Conservation (phyloP, 2,797 vertebrate species). For the Echeneis naucrates region DNA sequence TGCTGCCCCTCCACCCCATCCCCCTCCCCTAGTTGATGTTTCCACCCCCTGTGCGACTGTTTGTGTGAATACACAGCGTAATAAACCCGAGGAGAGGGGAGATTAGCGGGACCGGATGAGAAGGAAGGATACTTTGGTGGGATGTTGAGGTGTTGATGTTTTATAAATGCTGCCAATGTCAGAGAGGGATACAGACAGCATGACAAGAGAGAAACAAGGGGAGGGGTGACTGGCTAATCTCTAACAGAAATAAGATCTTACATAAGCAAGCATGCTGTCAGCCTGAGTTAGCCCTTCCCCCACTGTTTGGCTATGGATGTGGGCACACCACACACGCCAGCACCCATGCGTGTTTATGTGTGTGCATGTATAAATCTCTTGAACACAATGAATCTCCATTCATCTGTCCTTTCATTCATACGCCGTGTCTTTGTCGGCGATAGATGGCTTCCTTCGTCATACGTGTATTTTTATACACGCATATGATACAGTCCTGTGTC, state of each 20-base stretch:
- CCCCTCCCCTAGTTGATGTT: constrained; percentile 31
- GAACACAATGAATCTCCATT: constrained; percentile 48
- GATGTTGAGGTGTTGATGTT: constrained; percentile 52
- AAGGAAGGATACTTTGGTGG: constrained; percentile 5
- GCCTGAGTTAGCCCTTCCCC: constrained; percentile 65
- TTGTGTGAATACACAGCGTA: constrained; percentile 34
- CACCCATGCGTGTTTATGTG: constrained; percentile 20
- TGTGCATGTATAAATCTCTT: constrained; percentile 49
- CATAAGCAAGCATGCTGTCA: constrained; percentile 76
- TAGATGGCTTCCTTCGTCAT: constrained; percentile 12
- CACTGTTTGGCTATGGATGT: constrained; percentile 57
- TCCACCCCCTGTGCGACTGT: constrained; percentile 29
- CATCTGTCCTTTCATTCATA: constrained; percentile 54
- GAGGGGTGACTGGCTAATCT: constrained; percentile 78
- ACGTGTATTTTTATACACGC: neutral
- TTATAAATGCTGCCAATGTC: constrained; percentile 37
- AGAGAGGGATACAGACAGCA: constrained; percentile 31
- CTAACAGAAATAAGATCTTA: constrained; percentile 83
- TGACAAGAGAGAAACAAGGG: constrained; percentile 37
- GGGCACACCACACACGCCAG: constrained; percentile 43
- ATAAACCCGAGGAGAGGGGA: constrained; percentile 37
- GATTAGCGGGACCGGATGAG: constrained; percentile 36
- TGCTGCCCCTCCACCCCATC: constrained; percentile 8
- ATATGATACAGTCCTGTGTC: constrained; percentile 1
- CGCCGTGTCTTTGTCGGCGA: constrained; percentile 24